phyloP scores from a whole-genome alignment of 2,888 invertebrate species.

The Oscheius sp. region DNA sequence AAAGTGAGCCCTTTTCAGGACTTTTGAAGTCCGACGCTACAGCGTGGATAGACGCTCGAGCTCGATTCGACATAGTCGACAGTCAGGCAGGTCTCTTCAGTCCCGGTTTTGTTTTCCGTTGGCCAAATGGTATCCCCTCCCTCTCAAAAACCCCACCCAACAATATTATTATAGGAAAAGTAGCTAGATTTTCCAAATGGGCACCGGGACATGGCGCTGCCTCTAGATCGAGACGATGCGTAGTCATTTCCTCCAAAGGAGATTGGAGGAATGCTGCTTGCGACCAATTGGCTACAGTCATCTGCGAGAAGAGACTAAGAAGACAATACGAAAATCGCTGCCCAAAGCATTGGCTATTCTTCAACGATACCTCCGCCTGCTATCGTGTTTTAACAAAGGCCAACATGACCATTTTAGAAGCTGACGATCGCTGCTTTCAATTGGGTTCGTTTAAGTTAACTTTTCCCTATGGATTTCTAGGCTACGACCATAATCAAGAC shows the following conservation, averaged over 20 bases:
- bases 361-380: conserved; percentile 48
- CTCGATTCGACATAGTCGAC: conserved; percentile 59
- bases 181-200: conserved; percentile 56
- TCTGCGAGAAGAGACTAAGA: conserved; percentile 54
- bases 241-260: conserved; percentile 43
- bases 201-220: conserved; percentile 41
- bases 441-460: conserved; percentile 33
- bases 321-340: conserved; percentile 46
- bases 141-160: not conserved
- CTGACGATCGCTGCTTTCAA: conserved; percentile 55
- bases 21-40: conserved; percentile 11
- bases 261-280: conserved; percentile 54
- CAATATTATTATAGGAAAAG: conserved; percentile 42
- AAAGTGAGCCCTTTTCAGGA: not conserved
- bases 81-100: conserved; percentile 53
- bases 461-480: conserved; percentile 31
- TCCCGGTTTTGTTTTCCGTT: conserved; percentile 60
- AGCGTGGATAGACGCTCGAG: conserved; percentile 57
- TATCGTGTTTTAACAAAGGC: conserved; percentile 47
- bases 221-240: conserved; percentile 39
- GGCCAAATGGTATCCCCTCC: conserved; percentile 52
- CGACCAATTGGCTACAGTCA: conserved; percentile 36
- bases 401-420: conserved; percentile 55
- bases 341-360: conserved; percentile 54
- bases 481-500: conserved; percentile 52